These are phyloP conservation scores for Enteromius thamalakanensis DNA, from an alignment of 2,797 vertebrate genomes.

Conservation along the genomic window DNA sequence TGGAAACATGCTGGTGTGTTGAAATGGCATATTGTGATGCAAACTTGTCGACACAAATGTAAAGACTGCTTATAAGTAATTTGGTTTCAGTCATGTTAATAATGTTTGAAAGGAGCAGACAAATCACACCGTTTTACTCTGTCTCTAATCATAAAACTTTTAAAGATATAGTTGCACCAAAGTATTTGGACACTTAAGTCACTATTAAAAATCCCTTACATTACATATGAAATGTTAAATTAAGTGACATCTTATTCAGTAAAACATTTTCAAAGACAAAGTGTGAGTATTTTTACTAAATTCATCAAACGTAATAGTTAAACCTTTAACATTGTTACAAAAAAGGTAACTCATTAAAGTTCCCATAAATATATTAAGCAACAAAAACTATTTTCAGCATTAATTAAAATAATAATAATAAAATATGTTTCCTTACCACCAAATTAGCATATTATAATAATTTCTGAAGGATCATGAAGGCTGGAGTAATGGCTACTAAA, in stretches of 20 bases:
- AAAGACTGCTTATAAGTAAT: slow-evolving; percentile 18
- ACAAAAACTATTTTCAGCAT: not conserved
- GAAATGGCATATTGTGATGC: not conserved
- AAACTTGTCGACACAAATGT: not conserved
- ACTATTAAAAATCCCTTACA: not conserved
- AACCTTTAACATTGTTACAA: not conserved
- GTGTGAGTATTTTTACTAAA: no score
- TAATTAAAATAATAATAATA: not conserved
- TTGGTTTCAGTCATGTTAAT: not conserved
- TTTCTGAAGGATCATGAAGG: not conserved
- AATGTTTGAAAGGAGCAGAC: not conserved
- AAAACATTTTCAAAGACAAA: not conserved
- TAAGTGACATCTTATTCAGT: not conserved
- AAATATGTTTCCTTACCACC: not conserved
- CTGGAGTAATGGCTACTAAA: not conserved
- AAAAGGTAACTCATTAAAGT: not conserved
- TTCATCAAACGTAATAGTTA: not conserved
- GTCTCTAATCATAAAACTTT: slow-evolving; percentile 16
- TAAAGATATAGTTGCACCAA: not conserved
- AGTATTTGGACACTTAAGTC: slow-evolving; percentile 17
- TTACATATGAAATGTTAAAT: not conserved
- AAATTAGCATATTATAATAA: not conserved
- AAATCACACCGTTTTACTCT: not conserved
- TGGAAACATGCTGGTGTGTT: not conserved
- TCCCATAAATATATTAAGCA: not conserved